These are phyloP conservation scores for Trichopria drosophilae DNA, from an alignment of 2,888 invertebrate genomes.

Conservation along the genomic window DNA sequence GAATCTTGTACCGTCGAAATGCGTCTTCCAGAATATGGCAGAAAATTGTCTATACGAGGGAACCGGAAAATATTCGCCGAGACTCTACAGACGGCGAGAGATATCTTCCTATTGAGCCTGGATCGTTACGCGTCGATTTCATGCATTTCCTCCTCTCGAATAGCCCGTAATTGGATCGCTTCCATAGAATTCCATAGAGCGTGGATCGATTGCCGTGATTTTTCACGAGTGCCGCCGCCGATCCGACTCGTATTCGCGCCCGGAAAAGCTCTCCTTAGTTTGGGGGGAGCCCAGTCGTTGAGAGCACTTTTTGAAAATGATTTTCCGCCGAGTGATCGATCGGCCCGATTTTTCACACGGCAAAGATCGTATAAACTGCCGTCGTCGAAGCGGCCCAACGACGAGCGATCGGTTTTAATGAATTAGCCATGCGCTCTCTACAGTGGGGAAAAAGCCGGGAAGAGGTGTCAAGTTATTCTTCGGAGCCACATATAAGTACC, in stretches of 20 bases:
- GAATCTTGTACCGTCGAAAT: no score
- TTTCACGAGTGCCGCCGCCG: constrained; percentile 19
- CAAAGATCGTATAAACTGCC: not conserved
- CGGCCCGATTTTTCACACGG: constrained; percentile 18
- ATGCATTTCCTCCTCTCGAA: constrained; percentile 25
- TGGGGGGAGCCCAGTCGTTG: not conserved
- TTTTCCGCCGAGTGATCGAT: constrained; percentile 23
- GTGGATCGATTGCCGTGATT: constrained; percentile 24
- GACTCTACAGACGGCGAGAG: no score
- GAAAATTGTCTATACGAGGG: no score
- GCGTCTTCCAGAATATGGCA: no score
- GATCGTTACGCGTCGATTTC: constrained; percentile 24
- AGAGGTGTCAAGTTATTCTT: no score
- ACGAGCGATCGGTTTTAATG: no score
- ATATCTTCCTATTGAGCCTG: no score
- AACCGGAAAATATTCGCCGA: no score
- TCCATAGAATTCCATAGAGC: constrained; percentile 13
- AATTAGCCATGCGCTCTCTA: constrained; percentile 8
- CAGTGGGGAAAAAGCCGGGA: no score
- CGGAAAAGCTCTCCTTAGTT: constrained; percentile 13
- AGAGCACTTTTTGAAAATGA: constrained; percentile 13
- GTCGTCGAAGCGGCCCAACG: no score
- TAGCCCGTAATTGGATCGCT: constrained; percentile 25
- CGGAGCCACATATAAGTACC: no score
- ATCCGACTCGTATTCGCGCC: constrained; percentile 22